Percentiles rank a stretch among this genome's conserved stretches.
These are phyloP conservation scores for Glandiceps talaboti DNA, from an alignment of 53 echinoderm and acorn worm species.

Conservation along the genomic window DNA sequence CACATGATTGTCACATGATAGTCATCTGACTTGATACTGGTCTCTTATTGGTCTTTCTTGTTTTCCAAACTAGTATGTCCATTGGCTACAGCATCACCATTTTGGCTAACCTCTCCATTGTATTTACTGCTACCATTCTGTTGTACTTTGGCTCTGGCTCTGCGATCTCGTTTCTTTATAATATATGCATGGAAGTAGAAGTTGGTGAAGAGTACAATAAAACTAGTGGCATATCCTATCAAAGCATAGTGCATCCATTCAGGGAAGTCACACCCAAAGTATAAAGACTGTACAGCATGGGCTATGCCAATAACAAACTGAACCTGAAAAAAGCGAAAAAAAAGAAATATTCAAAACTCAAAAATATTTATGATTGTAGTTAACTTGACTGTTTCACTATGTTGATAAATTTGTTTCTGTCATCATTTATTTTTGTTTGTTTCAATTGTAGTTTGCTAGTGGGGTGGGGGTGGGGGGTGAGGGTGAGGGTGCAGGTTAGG, in stretches of 20 bases:
- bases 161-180: constrained; percentile 29
- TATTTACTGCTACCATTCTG: not conserved
- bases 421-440: too few species aligned
- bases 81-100: not conserved
- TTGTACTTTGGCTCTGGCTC: not conserved
- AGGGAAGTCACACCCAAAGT: constrained; percentile 73
- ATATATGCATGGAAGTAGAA: constrained; percentile 98
- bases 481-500: too few species aligned
- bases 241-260: constrained; percentile 87
- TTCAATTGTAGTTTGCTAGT: too few species aligned
- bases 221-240: constrained; percentile 67
- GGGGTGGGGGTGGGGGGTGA: too few species aligned
- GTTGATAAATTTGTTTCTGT: too few species aligned
- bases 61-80: not conserved
- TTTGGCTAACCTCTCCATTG: not conserved
- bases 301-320: constrained; percentile 71
- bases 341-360: too few species aligned
- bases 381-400: too few species aligned
- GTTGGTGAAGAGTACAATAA: constrained; percentile 77
- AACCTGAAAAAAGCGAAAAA: constrained; percentile 19
- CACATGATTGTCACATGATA: too few species aligned
- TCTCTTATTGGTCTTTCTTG: not conserved
- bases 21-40: too few species aligned
- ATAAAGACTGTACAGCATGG: constrained; percentile 76
- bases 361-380: too few species aligned